Percentiles rank a stretch among this genome's conserved stretches.
phyloP scores from a whole-genome alignment of 2,888 invertebrate species.

The Eupsilia transversa region DNA sequence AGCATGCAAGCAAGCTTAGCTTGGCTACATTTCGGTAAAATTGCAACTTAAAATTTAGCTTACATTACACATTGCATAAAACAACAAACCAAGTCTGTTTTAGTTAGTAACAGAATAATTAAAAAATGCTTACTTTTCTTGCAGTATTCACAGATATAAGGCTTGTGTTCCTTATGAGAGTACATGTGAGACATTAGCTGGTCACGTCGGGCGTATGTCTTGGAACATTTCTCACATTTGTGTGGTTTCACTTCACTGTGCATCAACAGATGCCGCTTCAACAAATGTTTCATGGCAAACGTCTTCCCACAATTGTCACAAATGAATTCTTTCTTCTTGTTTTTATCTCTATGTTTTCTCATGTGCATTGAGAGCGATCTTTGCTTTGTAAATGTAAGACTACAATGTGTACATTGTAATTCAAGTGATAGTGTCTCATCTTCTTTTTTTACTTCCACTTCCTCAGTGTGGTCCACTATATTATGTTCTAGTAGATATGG shows the following conservation, averaged over 20 bases:
- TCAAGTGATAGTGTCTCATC: constrained; percentile 60
- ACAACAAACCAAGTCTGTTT: not conserved
- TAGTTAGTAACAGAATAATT: not conserved
- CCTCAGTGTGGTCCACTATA: constrained; percentile 56
- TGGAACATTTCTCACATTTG: constrained; percentile 90
- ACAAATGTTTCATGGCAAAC: constrained; percentile 80
- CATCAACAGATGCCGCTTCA: constrained; percentile 88
- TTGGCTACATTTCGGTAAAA: not conserved
- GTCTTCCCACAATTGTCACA: constrained; percentile 88
- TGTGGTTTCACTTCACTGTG: constrained; percentile 89
- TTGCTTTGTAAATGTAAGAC: constrained; percentile 87
- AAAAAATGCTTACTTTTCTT: constrained; percentile 86
- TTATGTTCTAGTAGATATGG: constrained; percentile 66
- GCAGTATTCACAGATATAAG: constrained; percentile 90
- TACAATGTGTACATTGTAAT: constrained; percentile 88
- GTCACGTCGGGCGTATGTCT: constrained; percentile 90
- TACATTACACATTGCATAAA: not conserved
- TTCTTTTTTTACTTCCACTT: constrained; percentile 71
- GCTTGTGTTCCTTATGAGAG: constrained; percentile 90
- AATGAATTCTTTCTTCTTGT: constrained; percentile 75
- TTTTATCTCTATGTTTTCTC: constrained; percentile 78
- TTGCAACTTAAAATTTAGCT: not conserved
- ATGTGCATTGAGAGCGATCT: constrained; percentile 86
- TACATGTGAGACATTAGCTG: constrained; percentile 91
- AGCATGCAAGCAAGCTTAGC: too few relatives aligned